Evolutionary conservation across 2,888 invertebrate genomes (phyloP).

Genomic region (Pheosia tremula): DNA sequence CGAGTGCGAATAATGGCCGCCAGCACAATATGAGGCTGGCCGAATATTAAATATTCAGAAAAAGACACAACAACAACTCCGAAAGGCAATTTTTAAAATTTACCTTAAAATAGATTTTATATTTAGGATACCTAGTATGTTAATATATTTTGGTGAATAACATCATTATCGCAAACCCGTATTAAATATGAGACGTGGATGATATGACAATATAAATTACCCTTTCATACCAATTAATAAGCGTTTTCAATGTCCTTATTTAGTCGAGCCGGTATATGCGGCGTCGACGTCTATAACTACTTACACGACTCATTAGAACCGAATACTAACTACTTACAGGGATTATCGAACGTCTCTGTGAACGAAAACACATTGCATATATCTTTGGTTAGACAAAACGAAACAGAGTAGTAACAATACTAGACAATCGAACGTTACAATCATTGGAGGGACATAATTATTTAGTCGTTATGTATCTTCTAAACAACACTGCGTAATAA

Average conservation of each 20-base stretch:
- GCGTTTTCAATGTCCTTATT: conserved; percentile 85
- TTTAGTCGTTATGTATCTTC: conserved; percentile 79
- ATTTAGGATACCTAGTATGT: conserved; percentile 80
- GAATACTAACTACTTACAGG: conserved; percentile 81
- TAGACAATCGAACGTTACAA: conserved; percentile 78
- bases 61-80: conserved; percentile 77
- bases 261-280: conserved; percentile 74
- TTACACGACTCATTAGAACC: conserved; percentile 78
- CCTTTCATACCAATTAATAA: conserved; percentile 85
- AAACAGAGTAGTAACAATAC: conserved; percentile 75
- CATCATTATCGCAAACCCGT: conserved; percentile 85
- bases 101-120: conserved; percentile 78
- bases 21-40: conserved; percentile 61
- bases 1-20: conserved; percentile 17
- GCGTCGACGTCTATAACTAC: conserved; percentile 77
- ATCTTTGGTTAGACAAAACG: conserved; percentile 83
- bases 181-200: conserved; percentile 85
- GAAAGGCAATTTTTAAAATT: conserved; percentile 81
- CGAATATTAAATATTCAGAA: conserved; percentile 80
- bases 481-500: conserved; percentile 81
- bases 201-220: conserved; percentile 85
- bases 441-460: conserved; percentile 82
- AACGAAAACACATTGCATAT: conserved; percentile 70
- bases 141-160: conserved; percentile 83
- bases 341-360: conserved; percentile 70